These are phyloP conservation scores for Carollia perspicillata DNA, from an alignment of 2,113 vertebrate species.

Conservation along the genomic window DNA sequence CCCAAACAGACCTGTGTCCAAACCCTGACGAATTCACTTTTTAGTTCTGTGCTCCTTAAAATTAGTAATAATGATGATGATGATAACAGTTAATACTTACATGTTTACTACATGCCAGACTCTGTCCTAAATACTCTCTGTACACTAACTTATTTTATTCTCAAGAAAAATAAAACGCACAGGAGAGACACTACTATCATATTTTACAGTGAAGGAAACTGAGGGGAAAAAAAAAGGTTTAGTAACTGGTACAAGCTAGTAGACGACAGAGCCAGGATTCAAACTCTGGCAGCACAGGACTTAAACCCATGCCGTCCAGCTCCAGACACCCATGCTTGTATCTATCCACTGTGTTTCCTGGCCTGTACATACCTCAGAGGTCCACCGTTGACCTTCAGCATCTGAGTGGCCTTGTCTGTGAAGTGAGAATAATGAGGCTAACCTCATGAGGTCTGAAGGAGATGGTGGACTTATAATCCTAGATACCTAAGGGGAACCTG, in stretches of 20 bases:
- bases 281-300: neutral
- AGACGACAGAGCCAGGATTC: neutral
- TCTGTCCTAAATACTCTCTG: neutral
- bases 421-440: neutral
- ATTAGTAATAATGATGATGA: neutral
- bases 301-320: neutral
- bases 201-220: neutral
- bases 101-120: neutral
- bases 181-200: neutral
- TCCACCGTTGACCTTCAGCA: neutral
- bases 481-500: neutral
- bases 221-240: neutral
- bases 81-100: neutral
- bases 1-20: neutral
- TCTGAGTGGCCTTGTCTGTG: neutral
- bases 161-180: neutral
- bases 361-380: accelerated
- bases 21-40: neutral
- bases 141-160: neutral
- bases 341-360: neutral
- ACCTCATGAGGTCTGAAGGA: neutral
- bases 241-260: neutral
- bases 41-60: neutral
- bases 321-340: neutral
- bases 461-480: neutral